Percentiles rank a stretch among this genome's conserved stretches.
These are phyloP conservation scores for Resseliella maxima DNA, from an alignment of 2,888 invertebrate genomes.

Conservation along the genomic window DNA sequence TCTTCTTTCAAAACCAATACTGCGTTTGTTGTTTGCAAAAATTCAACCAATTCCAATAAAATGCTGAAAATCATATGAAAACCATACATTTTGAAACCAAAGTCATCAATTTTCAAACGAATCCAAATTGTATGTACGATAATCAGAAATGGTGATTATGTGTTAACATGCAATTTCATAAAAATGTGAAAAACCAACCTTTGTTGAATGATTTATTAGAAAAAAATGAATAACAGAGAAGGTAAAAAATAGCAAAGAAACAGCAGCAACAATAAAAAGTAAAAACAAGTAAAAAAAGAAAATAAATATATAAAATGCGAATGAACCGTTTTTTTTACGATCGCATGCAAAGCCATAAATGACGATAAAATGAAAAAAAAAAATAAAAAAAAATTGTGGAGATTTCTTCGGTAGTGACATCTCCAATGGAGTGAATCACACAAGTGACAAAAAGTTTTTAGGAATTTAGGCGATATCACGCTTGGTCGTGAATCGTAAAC, in stretches of 20 bases:
- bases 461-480: not conserved
- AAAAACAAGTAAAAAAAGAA: not conserved
- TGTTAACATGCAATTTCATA: not conserved
- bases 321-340: not conserved
- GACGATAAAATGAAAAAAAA: not conserved
- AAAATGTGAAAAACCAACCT: not conserved
- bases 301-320: not conserved
- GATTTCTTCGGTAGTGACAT: not conserved
- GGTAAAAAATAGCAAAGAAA: not conserved
- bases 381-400: not conserved
- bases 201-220: not conserved
- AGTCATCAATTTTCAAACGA: slow-evolving; percentile 6
- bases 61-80: not conserved
- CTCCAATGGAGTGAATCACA: slow-evolving; percentile 15
- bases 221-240: too few species aligned
- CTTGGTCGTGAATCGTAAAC: not conserved
- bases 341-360: slow-evolving; percentile 27
- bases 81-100: slow-evolving; percentile 4
- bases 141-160: slow-evolving; percentile 27
- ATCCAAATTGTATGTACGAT: not conserved
- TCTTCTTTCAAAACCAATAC: too few species aligned
- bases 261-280: not conserved
- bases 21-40: too few species aligned
- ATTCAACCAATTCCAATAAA: not conserved
- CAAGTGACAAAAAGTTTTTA: slow-evolving; percentile 6